These are phyloP conservation scores for Neopipo cinnamomea DNA, from an alignment of 2,113 vertebrate species.

Conservation along the genomic window DNA sequence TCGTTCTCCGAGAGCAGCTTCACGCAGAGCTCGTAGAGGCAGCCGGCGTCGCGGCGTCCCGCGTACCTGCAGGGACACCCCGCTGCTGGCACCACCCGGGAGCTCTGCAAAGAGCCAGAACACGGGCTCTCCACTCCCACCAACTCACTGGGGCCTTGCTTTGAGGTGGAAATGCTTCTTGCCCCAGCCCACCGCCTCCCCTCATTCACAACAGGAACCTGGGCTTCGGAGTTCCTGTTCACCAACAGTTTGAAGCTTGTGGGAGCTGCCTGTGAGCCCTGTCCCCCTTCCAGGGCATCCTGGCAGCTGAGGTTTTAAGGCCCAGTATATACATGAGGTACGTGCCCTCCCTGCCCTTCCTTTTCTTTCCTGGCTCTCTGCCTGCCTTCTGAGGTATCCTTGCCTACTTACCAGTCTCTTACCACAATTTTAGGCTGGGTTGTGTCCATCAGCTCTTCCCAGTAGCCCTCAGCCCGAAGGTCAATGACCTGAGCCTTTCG, in stretches of 20 bases:
- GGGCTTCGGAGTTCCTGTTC: neutral
- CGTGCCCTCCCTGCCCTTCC: neutral
- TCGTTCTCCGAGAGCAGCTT: constrained; percentile 73
- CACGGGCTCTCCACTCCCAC: neutral
- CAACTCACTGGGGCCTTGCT: neutral
- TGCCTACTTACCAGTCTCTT: constrained; percentile 86
- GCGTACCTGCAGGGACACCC: constrained; percentile 68
- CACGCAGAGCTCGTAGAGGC: constrained; percentile 74
- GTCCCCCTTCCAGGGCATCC: neutral
- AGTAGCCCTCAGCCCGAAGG: constrained; percentile 82
- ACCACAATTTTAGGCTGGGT: constrained; percentile 81
- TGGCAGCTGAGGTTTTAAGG: neutral
- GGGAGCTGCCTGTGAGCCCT: neutral
- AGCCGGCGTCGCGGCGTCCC: constrained; percentile 69
- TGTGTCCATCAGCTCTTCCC: constrained; percentile 83
- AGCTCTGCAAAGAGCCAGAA: neutral
- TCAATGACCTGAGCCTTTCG: constrained; percentile 89
- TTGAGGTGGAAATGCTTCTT: neutral
- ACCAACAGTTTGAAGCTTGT: neutral
- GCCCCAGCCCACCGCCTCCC: neutral
- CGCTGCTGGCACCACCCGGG: neutral
- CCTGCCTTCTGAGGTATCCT: neutral
- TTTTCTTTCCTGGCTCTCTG: neutral
- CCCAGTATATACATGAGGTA: neutral
- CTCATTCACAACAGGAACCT: neutral